Conservation (phyloP, 2,797 vertebrate species). For the Anguilla marmorata region DNA sequence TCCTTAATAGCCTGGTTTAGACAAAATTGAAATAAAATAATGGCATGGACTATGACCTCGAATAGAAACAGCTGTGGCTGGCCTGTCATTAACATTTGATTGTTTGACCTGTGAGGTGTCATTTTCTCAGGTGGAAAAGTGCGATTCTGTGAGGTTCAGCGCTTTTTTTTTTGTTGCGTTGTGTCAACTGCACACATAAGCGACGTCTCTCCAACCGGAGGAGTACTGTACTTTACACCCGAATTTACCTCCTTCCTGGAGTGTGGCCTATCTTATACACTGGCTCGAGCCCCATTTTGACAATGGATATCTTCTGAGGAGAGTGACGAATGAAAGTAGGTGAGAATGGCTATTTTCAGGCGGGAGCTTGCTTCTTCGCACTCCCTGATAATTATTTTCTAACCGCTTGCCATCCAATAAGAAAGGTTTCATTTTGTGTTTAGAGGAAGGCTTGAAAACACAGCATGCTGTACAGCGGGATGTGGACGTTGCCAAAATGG, state of each 20-base stretch:
- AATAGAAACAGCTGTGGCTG: no score
- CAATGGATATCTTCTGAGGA: slow-evolving; percentile 25
- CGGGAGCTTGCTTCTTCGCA: slow-evolving; percentile 32
- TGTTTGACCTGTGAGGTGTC: no score
- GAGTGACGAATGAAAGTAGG: slow-evolving; percentile 17
- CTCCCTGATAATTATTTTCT: slow-evolving; percentile 10
- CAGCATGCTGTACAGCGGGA: slow-evolving; percentile 36
- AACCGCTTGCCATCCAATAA: slow-evolving; percentile 39
- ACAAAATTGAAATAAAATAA: no score
- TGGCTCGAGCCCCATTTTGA: slow-evolving; percentile 31
- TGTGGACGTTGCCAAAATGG: background rate
- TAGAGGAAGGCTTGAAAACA: slow-evolving; percentile 46
- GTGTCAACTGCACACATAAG: slow-evolving; percentile 76
- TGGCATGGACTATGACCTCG: no score
- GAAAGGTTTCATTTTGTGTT: slow-evolving; percentile 57
- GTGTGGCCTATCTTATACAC: slow-evolving; percentile 56
- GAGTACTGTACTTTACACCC: slow-evolving; percentile 75
- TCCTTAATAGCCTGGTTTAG: no score
- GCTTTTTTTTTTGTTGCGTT: no score
- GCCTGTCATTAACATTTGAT: no score
- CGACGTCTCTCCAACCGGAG: slow-evolving; percentile 74
- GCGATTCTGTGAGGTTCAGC: no score
- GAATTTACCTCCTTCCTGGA: slow-evolving; percentile 75
- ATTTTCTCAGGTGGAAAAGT: no score
- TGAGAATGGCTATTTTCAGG: slow-evolving; percentile 15